These are phyloP conservation scores for Bradypus variegatus DNA, from an alignment of 2,797 vertebrate species.

Conservation along the genomic window DNA sequence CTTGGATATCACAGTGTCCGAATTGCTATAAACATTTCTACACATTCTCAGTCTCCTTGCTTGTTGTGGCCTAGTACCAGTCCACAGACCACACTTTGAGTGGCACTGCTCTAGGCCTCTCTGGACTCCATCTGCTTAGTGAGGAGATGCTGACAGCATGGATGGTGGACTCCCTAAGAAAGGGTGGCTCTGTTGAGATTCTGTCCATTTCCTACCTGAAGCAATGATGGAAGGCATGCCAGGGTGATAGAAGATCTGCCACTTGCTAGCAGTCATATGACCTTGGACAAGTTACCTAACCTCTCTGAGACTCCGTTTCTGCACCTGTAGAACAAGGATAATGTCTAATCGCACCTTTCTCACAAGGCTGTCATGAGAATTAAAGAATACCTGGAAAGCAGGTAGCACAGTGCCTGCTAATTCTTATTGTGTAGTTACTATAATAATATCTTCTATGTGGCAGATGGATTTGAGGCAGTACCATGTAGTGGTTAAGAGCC, in stretches of 20 bases:
- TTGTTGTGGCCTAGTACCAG: neutral
- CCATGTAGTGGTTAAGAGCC: neutral
- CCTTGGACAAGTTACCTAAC: neutral
- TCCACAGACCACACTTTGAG: neutral
- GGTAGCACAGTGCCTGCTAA: neutral
- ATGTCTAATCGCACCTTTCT: neutral
- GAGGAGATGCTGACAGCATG: neutral
- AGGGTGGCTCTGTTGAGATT: neutral
- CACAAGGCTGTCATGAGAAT: neutral
- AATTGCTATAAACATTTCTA: neutral
- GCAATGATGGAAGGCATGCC: neutral
- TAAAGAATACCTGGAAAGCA: neutral
- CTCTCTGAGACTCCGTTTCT: conserved; percentile 11
- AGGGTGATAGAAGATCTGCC: neutral
- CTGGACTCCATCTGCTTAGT: neutral
- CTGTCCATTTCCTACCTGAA: neutral
- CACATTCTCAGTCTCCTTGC: neutral
- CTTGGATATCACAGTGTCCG: neutral
- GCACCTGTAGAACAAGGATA: neutral
- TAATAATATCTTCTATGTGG: neutral
- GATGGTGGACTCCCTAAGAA: neutral
- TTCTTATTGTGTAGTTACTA: neutral
- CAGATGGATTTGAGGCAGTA: neutral
- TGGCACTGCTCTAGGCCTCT: neutral
- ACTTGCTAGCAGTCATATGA: neutral